Evolutionary conservation across 2,888 invertebrate species (phyloP).

Genomic region (Augiades crinisus): DNA sequence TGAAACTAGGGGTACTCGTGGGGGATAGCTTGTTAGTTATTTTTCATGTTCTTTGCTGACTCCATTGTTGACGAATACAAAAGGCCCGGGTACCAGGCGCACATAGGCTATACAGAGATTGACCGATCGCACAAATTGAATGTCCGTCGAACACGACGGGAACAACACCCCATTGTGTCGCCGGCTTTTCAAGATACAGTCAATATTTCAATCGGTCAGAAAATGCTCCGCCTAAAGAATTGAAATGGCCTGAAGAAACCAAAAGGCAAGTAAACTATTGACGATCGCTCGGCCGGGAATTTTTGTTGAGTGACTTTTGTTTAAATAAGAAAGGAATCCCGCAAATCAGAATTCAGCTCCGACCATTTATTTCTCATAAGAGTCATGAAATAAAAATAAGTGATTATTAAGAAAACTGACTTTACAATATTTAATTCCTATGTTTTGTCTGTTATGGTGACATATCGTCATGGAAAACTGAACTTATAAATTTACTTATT

Average conservation of each 20-base stretch:
- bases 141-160: slow-evolving; percentile 61
- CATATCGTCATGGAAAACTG: too few relatives aligned
- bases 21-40: slow-evolving; percentile 36
- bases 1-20: slow-evolving; percentile 19
- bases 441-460: too few relatives aligned
- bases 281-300: slow-evolving; percentile 5
- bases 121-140: slow-evolving; percentile 76
- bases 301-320: slow-evolving; percentile 11
- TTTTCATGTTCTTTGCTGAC: slow-evolving; percentile 51
- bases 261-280: slow-evolving; percentile 20
- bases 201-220: slow-evolving; percentile 60
- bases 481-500: too few relatives aligned
- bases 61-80: slow-evolving; percentile 64
- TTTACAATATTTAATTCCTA: too few relatives aligned
- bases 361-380: too few relatives aligned
- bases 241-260: slow-evolving; percentile 27
- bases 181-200: slow-evolving; percentile 57
- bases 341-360: not conserved
- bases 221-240: slow-evolving; percentile 44
- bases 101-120: slow-evolving; percentile 62
- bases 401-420: too few relatives aligned
- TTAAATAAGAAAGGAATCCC: not conserved
- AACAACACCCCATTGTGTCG: slow-evolving; percentile 60
- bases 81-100: slow-evolving; percentile 56
- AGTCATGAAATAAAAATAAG: too few relatives aligned